These are phyloP conservation scores for Cryptophagus acutangulus DNA, from an alignment of 2,888 invertebrate genomes.

Conservation along the genomic window DNA sequence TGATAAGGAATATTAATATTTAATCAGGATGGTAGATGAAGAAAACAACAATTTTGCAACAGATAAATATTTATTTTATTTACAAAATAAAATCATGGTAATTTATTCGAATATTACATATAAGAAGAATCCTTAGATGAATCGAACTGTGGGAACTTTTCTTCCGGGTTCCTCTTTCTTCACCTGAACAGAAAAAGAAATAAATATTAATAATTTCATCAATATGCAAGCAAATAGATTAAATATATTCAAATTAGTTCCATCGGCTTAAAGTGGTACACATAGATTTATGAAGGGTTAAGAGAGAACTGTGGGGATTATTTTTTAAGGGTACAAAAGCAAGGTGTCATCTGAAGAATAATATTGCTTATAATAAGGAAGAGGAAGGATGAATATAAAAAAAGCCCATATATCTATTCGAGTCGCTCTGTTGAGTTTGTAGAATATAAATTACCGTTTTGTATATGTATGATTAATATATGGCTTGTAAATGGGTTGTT, in stretches of 20 bases:
- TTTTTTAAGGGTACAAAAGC: constrained; percentile 31
- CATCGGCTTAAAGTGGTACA: constrained; percentile 20
- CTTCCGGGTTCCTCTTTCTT: neutral
- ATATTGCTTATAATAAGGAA: constrained; percentile 25
- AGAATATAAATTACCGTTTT: constrained; percentile 36
- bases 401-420: constrained; percentile 33
- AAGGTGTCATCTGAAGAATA: constrained; percentile 32
- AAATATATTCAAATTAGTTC: constrained; percentile 24
- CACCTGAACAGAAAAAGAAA: constrained; percentile 3
- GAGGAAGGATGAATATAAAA: no score
- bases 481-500: constrained; percentile 27
- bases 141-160: constrained; percentile 3
- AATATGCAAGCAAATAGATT: constrained; percentile 10
- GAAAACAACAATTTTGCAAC: no score
- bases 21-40: no score
- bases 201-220: constrained; percentile 5
- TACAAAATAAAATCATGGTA: no score
- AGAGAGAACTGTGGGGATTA: constrained; percentile 29
- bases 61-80: no score
- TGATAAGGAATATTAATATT: no score
- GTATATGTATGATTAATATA: constrained; percentile 28
- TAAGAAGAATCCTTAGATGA: no score
- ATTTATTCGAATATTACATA: no score
- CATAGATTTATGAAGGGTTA: constrained; percentile 17
- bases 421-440: constrained; percentile 32